Conservation (phyloP, 2,888 invertebrate genomes). For the Deilephila porcellus region DNA sequence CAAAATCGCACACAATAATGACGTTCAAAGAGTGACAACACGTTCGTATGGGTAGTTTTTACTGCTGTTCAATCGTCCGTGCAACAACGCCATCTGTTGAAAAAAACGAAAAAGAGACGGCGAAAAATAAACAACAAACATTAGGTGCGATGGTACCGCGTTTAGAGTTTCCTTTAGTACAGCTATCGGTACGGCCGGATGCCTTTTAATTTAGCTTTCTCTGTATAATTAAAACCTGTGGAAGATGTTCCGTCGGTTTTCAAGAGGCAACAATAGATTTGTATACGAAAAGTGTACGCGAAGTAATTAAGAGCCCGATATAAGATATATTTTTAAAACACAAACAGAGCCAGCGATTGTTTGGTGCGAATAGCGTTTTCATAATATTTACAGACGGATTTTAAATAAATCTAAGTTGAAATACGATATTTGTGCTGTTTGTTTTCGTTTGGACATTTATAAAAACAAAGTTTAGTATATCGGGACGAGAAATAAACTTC, state of each 20-base stretch:
- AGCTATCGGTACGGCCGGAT: constrained; percentile 68
- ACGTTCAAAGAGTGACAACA: neutral
- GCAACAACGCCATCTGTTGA: constrained; percentile 42
- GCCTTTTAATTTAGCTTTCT: constrained; percentile 81
- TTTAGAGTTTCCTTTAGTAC: constrained; percentile 60
- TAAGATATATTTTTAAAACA: constrained; percentile 12
- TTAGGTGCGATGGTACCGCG: constrained; percentile 52
- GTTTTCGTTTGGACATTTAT: neutral
- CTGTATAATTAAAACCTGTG: constrained; percentile 78
- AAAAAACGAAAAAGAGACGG: constrained; percentile 40
- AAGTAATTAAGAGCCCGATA: constrained; percentile 24
- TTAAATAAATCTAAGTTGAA: neutral
- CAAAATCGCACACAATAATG: constrained; percentile 7
- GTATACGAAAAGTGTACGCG: constrained; percentile 43
- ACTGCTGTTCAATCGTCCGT: constrained; percentile 55
- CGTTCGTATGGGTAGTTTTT: constrained; percentile 36
- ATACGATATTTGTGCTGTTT: neutral
- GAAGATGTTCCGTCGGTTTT: constrained; percentile 62
- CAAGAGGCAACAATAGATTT: constrained; percentile 64
- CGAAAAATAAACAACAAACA: constrained; percentile 42
- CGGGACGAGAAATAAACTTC: too few species aligned
- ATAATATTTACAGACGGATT: neutral
- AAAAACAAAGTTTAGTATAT: neutral
- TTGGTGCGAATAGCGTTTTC: neutral
- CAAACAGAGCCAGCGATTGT: constrained; percentile 10